These are phyloP conservation scores for Tinamus major DNA, from an alignment of 2,797 vertebrate genomes.

Conservation along the genomic window DNA sequence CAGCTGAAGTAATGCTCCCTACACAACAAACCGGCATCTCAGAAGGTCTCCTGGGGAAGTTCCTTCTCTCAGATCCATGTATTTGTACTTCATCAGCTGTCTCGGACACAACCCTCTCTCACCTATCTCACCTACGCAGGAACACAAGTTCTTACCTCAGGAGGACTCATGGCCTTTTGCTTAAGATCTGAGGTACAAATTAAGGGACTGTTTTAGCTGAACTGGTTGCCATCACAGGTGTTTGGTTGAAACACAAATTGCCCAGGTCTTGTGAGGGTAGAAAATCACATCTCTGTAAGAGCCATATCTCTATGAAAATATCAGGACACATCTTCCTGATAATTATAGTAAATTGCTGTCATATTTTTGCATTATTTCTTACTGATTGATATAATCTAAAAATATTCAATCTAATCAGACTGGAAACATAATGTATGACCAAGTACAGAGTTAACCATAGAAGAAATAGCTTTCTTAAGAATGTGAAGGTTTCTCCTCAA, in stretches of 20 bases:
- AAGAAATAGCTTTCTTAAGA: background rate
- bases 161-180: background rate
- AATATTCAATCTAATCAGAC: background rate
- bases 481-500: background rate
- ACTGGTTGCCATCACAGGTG: background rate
- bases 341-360: background rate
- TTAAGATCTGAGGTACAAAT: background rate
- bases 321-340: background rate
- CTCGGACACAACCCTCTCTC: background rate
- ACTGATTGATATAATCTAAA: background rate
- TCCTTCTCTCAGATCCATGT: rapidly evolving
- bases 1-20: rapidly evolving
- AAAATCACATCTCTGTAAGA: background rate
- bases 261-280: background rate
- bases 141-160: background rate
- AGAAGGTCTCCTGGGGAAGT: background rate
- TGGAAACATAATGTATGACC: background rate
- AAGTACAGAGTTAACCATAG: background rate
- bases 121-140: background rate
- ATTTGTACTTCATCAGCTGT: background rate
- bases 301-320: background rate
- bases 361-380: background rate
- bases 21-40: background rate
- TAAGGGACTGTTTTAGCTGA: background rate
- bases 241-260: background rate